phyloP scores from a whole-genome alignment of 2,113 vertebrate species.

The Nothobranchius kuhntae region DNA sequence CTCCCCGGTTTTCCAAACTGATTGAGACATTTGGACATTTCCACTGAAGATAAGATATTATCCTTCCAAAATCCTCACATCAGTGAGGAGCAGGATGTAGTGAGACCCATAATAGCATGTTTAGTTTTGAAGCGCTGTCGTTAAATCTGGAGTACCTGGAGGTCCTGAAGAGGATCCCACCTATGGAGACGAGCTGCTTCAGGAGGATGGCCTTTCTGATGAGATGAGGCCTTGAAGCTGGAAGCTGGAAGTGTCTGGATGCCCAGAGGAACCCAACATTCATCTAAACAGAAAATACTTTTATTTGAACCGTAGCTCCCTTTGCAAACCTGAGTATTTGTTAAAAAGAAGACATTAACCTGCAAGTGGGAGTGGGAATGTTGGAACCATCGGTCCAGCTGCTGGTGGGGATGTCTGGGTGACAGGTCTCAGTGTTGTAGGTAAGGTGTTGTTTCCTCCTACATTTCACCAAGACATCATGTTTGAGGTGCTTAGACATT shows the following conservation, averaged over 20 bases:
- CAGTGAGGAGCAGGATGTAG: too few relatives aligned
- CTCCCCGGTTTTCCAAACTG: too few relatives aligned
- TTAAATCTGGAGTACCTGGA: conserved; percentile 55
- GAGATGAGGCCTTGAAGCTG: conserved; percentile 76
- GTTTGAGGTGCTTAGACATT: background rate
- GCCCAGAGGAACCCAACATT: conserved; percentile 83
- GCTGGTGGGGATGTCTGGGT: conserved; percentile 50
- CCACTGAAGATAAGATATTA: too few relatives aligned
- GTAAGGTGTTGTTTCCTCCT: conserved; percentile 52
- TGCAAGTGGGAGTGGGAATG: conserved; percentile 80
- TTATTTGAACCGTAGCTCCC: background rate
- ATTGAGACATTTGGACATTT: too few relatives aligned
- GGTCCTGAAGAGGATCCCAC: conserved; percentile 41
- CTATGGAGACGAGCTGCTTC: conserved; percentile 66
- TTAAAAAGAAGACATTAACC: conserved; percentile 67
- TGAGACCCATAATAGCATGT: too few relatives aligned
- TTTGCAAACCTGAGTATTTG: too few relatives aligned
- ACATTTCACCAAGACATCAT: background rate
- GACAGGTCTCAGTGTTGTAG: conserved; percentile 48
- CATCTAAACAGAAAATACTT: conserved; percentile 61
- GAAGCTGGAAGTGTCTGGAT: conserved; percentile 72
- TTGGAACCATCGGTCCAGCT: conserved; percentile 65
- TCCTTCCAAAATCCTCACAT: too few relatives aligned
- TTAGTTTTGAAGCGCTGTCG: too few relatives aligned
- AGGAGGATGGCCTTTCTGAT: conserved; percentile 69